phyloP scores from a whole-genome alignment of 1,140 invertebrate genomes.

The Drosophila azteca region DNA sequence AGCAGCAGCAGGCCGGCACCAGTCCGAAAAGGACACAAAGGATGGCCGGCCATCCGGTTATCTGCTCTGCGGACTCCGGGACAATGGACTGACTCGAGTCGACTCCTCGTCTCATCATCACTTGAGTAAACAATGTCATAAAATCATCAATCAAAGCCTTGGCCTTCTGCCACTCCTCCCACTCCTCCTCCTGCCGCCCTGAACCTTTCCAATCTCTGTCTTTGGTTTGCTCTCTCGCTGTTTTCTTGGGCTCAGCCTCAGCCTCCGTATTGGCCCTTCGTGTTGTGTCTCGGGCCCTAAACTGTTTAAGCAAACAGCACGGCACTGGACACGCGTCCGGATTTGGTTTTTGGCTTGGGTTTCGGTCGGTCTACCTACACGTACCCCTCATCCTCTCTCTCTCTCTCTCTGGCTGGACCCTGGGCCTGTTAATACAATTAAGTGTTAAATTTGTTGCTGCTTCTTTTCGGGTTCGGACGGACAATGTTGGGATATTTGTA shows the following conservation, averaged over 20 bases:
- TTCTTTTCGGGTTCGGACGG: conserved; percentile 17
- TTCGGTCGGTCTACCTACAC: conserved; percentile 1
- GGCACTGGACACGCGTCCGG: conserved; percentile 56
- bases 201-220: conserved; percentile 8
- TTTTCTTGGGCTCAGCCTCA: conserved; percentile 35
- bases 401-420: not conserved
- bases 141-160: conserved; percentile 76
- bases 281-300: conserved; percentile 46
- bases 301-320: conserved; percentile 61
- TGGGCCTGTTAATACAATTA: conserved; percentile 74
- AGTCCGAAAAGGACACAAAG: conserved; percentile 43
- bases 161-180: conserved; percentile 7
- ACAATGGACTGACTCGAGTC: too few relatives aligned
- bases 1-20: conserved; percentile 7
- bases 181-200: conserved; percentile 5
- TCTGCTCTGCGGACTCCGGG: conserved; percentile 5
- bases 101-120: conserved; percentile 66
- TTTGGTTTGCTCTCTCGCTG: conserved; percentile 17
- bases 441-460: conserved; percentile 75
- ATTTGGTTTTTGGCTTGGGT: conserved; percentile 47
- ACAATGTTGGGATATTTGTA: conserved; percentile 60
- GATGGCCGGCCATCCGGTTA: conserved; percentile 27
- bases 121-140: conserved; percentile 82
- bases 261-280: conserved; percentile 38
- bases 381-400: not conserved